A percentile compares a stretch with the other conserved stretches of the same genome.
Evolutionary conservation across 2,888 invertebrate genomes (phyloP).

Genomic region (Aleiodes leptofemur): DNA sequence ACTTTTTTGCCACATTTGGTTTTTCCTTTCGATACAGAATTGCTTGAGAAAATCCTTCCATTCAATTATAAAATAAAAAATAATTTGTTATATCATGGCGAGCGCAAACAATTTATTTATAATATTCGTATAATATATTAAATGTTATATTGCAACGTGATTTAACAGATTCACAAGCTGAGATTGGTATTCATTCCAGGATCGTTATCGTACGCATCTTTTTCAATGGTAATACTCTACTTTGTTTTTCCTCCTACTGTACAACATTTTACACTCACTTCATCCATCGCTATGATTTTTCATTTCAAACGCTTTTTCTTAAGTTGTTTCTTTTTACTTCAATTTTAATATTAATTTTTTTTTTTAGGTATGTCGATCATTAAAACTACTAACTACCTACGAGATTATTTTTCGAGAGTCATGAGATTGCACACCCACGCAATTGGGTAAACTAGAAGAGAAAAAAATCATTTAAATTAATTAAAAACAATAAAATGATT

Average conservation of each 20-base stretch:
- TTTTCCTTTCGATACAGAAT: too few species aligned
- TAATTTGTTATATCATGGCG: background rate
- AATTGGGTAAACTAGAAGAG: conserved; percentile 11
- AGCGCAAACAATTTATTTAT: conserved; percentile 43
- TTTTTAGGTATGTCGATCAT: conserved; percentile 66
- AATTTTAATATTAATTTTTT: conserved; percentile 52
- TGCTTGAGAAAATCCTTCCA: too few species aligned
- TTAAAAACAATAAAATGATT: conserved; percentile 32
- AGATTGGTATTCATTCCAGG: conserved; percentile 73
- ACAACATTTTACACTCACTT: conserved; percentile 74
- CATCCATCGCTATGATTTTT: conserved; percentile 31
- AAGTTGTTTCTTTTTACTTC: conserved; percentile 20
- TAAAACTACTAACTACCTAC: conserved; percentile 65
- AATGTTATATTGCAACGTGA: conserved; percentile 73
- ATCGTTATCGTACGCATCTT: conserved; percentile 59
- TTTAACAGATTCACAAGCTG: conserved; percentile 74
- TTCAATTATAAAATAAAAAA: conserved; percentile 30
- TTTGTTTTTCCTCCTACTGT: conserved; percentile 67
- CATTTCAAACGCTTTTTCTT: conserved; percentile 1
- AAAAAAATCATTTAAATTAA: conserved; percentile 21
- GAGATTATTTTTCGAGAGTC: conserved; percentile 73
- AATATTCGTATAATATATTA: conserved; percentile 63
- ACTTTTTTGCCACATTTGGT: too few species aligned
- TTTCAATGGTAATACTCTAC: conserved; percentile 70
- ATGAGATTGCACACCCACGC: conserved; percentile 73